A percentile compares a stretch with the other conserved stretches of the same genome.
Evolutionary conservation across 2,888 invertebrate genomes (phyloP).

Genomic region (Cheiracanthium punctorium): DNA sequence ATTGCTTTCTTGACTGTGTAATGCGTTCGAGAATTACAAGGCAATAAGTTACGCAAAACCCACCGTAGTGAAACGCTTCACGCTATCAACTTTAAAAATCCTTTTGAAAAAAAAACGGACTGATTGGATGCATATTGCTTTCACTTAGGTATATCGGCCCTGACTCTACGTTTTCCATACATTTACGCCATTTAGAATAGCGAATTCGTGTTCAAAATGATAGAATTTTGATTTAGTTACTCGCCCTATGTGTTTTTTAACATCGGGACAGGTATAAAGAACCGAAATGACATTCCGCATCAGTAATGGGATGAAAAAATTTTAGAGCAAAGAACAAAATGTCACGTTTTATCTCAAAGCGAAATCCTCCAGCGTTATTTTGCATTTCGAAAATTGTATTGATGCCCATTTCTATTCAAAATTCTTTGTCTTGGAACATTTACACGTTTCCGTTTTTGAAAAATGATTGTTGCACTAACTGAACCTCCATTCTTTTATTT

Average conservation of each 20-base stretch:
- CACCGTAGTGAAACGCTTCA: too few relatives aligned
- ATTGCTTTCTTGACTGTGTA: too few relatives aligned
- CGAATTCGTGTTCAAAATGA: background rate
- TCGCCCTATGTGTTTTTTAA: background rate
- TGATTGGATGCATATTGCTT: background rate
- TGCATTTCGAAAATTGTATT: background rate
- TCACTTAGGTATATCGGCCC: background rate
- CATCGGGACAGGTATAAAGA: background rate
- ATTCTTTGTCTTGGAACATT: background rate
- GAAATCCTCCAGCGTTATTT: background rate
- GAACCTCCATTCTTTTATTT: background rate
- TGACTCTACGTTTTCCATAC: background rate
- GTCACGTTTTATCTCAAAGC: slow-evolving; percentile 13
- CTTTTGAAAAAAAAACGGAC: background rate
- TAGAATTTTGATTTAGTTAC: background rate
- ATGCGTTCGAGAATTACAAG: too few relatives aligned
- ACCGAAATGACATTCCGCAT: background rate
- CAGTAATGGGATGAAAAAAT: background rate
- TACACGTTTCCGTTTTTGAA: too few relatives aligned
- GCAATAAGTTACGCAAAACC: too few relatives aligned
- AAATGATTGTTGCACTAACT: background rate
- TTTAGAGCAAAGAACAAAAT: background rate
- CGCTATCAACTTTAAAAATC: background rate
- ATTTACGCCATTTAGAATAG: background rate
- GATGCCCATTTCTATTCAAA: background rate